A percentile compares a stretch with the other conserved stretches of the same genome.
Evolutionary conservation across 2,888 invertebrate species (phyloP).

Genomic region (Coronaproctus castanopsis): DNA sequence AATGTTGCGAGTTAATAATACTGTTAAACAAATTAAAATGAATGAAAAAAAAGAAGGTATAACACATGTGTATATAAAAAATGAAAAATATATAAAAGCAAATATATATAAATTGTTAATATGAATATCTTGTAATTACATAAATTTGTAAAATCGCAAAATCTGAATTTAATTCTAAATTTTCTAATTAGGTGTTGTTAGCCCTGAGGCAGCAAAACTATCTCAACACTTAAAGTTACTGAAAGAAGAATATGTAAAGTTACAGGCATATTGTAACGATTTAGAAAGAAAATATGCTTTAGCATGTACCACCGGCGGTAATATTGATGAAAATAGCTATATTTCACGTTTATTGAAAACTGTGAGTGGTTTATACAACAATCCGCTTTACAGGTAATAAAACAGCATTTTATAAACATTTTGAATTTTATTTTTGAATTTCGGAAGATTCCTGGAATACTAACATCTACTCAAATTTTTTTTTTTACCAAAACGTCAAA

Average conservation of each 20-base stretch:
- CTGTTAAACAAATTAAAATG: too few species aligned
- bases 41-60: too few species aligned
- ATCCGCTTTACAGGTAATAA: constrained; percentile 42
- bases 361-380: constrained; percentile 61
- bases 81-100: too few species aligned
- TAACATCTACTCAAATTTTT: too few species aligned
- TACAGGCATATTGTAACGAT: constrained; percentile 60
- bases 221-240: constrained; percentile 70
- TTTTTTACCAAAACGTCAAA: too few species aligned
- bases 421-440: not conserved
- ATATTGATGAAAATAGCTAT: constrained; percentile 53
- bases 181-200: too few species aligned
- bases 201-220: constrained; percentile 25
- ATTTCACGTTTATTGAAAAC: constrained; percentile 61
- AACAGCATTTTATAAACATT: not conserved
- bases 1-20: too few species aligned
- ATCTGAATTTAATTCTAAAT: too few species aligned
- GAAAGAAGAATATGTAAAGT: constrained; percentile 75
- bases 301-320: constrained; percentile 44
- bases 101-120: too few species aligned
- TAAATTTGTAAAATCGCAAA: too few species aligned
- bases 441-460: not conserved
- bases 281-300: constrained; percentile 67
- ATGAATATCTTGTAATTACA: too few species aligned
- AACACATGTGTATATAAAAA: too few species aligned